Evolutionary conservation across 2,797 vertebrate genomes (phyloP).

Genomic region (Eutrigla gurnardus): DNA sequence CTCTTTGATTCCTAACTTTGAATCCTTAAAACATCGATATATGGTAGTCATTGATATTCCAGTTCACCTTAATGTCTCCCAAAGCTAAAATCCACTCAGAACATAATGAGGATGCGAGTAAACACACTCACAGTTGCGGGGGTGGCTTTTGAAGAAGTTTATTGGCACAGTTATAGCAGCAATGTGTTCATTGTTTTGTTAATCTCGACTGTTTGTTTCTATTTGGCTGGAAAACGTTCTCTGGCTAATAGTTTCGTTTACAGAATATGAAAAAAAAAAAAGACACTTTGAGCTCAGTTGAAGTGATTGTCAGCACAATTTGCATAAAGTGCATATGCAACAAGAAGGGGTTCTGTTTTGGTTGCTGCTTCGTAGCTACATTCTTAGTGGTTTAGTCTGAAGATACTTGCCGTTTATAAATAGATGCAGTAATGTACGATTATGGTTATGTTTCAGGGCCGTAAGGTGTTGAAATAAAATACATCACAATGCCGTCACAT

Average conservation of each 20-base stretch:
- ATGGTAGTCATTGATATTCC: constrained; percentile 7
- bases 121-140: constrained; percentile 25
- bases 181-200: constrained; percentile 70
- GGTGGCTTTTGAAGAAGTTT: constrained; percentile 68
- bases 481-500: constrained; percentile 58
- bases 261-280: constrained; percentile 28
- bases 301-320: constrained; percentile 69
- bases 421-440: constrained; percentile 59
- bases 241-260: constrained; percentile 29
- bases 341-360: constrained; percentile 13
- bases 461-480: constrained; percentile 53
- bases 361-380: constrained; percentile 58
- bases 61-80: constrained; percentile 15
- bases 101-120: constrained; percentile 5
- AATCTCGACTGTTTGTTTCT: constrained; percentile 45
- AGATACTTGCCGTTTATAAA: constrained; percentile 69
- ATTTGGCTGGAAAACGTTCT: constrained; percentile 39
- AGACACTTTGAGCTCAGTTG: constrained; percentile 59
- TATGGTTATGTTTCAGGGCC: constrained; percentile 55
- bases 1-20: not conserved
- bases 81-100: constrained; percentile 14
- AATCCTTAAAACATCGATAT: constrained; percentile 8
- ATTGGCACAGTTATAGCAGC: constrained; percentile 83
- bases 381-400: constrained; percentile 68
- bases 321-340: constrained; percentile 73